These are phyloP conservation scores for Himalopsyche anomala DNA, from an alignment of 2,888 invertebrate species.

Conservation along the genomic window DNA sequence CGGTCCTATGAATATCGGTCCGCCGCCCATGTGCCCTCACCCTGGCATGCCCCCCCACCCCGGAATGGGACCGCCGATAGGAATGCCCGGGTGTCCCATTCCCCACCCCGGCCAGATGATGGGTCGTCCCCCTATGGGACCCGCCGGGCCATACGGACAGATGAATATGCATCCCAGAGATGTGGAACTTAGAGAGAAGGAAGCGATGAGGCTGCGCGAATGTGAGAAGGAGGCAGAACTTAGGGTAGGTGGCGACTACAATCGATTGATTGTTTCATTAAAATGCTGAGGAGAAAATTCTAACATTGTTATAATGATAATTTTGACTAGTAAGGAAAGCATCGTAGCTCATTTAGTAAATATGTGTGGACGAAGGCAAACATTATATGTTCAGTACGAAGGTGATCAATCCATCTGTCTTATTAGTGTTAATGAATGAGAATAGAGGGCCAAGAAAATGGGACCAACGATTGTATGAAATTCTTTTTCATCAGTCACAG, in stretches of 20 bases:
- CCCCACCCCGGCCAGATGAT: conserved; percentile 68
- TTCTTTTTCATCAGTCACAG: no score
- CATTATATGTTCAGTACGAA: no score
- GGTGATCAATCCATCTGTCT: no score
- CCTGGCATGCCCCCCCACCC: conserved; percentile 67
- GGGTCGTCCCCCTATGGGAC: conserved; percentile 68
- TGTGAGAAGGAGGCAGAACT: conserved; percentile 66
- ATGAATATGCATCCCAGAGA: conserved; percentile 70
- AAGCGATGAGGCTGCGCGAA: conserved; percentile 68
- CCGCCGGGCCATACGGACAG: conserved; percentile 65
- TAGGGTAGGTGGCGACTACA: conserved; percentile 62
- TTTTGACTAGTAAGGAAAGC: no score
- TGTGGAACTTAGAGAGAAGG: conserved; percentile 68
- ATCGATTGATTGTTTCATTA: no score
- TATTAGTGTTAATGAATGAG: no score
- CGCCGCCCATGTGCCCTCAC: conserved; percentile 67
- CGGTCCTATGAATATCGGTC: conserved; percentile 71
- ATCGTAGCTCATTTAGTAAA: no score
- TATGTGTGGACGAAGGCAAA: no score
- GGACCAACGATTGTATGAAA: no score
- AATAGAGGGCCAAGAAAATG: no score
- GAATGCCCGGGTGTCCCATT: conserved; percentile 65
- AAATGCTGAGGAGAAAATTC: no score
- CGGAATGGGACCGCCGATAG: conserved; percentile 66
- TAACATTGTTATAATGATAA: no score